Base-by-base conservation (phyloP, 1,140 invertebrate genomes). In the Polypedilum pembai region DNA sequence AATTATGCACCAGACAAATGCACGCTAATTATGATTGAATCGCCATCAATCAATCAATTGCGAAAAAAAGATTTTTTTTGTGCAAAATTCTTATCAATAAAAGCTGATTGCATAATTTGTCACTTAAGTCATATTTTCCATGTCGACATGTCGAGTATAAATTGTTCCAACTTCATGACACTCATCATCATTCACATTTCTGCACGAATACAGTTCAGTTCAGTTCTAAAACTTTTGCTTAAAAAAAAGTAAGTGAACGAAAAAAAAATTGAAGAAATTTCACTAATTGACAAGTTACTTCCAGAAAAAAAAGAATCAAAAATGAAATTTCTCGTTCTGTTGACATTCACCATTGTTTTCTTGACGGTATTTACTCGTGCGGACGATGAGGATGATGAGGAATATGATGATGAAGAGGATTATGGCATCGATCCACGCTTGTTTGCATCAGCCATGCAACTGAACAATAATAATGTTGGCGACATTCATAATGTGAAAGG, bases 91-190 rank as follows among this genome's bases (percentile, higher is more conserved):
- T 56, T 56, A 56, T 56, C 45, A 15, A n/a, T 56, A n/a, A 15
- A 12, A n/a, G 45, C n/a, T 69, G 20, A 69, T 69, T 69, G 65
- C 65, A 69, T 69, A 69, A 69, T 69, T 69, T 18, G 65, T 21
- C 20, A n/a, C 5, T 18, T 20, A 69, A 69, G 15, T 69, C 65
- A 69, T 69, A 56, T 56, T 56, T 56, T 12, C 12, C 45, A 69
- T 69, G 65, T n/a, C 20, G 17, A 18, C 17, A n/a, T 20, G 8
- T 69, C 65, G 65, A 69, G 65, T 69, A 69, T 69, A 69, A 69
- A 69, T 20, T 20, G 45, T 12, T 56, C n/a, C 12, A 15, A 56
- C 45, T 12, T 56, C n/a, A 12, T n/a, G 45, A 56, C 8, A n/a
- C 12, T 56, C 45, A 56, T 15, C 45, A 56, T 56, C 45, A 56